Conservation (phyloP, 30 jellyfish, hydroid and myxozoan species). For the Morbakka virulenta region DNA sequence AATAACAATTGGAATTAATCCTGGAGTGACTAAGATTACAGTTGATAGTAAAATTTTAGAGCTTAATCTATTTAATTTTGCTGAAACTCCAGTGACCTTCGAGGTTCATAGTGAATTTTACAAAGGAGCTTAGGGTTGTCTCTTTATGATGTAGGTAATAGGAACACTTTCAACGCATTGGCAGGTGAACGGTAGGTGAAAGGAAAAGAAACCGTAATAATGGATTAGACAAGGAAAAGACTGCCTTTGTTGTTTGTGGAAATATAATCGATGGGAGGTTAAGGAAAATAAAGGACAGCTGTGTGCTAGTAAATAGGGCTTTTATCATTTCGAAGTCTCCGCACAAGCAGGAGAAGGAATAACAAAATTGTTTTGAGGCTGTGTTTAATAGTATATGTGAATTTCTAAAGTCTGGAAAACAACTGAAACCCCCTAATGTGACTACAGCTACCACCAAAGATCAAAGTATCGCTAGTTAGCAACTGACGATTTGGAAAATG, state of each 20-base stretch:
- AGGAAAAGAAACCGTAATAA: constrained; percentile 32
- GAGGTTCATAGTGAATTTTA: constrained; percentile 95
- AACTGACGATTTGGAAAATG: constrained; percentile 53
- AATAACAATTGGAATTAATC: constrained; percentile 92
- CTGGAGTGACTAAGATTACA: constrained; percentile 72
- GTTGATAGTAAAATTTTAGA: constrained; percentile 58
- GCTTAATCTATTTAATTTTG: constrained; percentile 85
- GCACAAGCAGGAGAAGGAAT: constrained; percentile 88
- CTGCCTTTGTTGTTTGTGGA: constrained; percentile 71
- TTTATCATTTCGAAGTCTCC: constrained; percentile 71
- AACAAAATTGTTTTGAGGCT: constrained; percentile 57
- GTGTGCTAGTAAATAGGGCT: constrained; percentile 83
- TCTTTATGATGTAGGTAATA: constrained; percentile 65
- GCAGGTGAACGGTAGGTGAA: constrained; percentile 71
- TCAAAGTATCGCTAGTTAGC: constrained; percentile 71
- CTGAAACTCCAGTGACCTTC: constrained; percentile 72
- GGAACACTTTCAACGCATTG: constrained; percentile 55
- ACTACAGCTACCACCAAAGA: constrained; percentile 56
- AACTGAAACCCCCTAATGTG: constrained; percentile 16
- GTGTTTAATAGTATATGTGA: constrained; percentile 27
- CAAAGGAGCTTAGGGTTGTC: constrained; percentile 76
- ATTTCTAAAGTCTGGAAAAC: constrained; percentile 26
- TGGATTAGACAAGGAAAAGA: constrained; percentile 39
- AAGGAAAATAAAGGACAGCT: constrained; percentile 65
- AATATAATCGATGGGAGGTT: constrained; percentile 52